Base-by-base conservation (phyloP, 2,113 vertebrate genomes). In the Macrotis lagotis region DNA sequence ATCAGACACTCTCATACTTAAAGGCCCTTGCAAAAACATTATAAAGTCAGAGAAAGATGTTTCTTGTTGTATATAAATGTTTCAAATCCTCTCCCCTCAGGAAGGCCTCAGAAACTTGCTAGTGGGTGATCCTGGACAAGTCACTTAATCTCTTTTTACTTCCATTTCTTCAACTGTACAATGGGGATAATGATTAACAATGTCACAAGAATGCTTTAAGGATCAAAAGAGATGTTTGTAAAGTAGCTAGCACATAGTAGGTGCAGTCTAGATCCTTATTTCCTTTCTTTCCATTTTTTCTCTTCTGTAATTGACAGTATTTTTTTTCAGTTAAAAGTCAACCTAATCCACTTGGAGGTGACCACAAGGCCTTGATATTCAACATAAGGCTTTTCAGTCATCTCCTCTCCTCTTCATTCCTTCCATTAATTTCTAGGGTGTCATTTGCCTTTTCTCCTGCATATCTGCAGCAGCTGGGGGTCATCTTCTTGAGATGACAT, bases 401-500 rank as follows among this genome's bases (percentile, higher is more conserved):
- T 44, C 83, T 92, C 10, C 37, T 10, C 7, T 0, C 28, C 10
- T 8, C 55, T 12, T 28, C 28, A 12, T 9, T 3, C 28, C 55
- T 11, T 59, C 55, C 55, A 59, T 31, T 92, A 6, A 91, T 94
- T 93, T 96, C 83, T 96, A 88, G 48, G 91, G 66, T 8, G 48
- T 3, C 0, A 5, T 90, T 92, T 94, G 28, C 51, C 93, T 95
- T 93, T 95, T 49, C 89, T 93, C 91, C 48, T 9, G 11, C 2
- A 48, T 12, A 55, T 92, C 52, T 48, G 2, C 9, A 89, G 51
- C n/a, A 88, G 14, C 37, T 93, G 48, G 44, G 90, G 55, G 59
- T 93, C 93, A 74, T 96, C 92, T 91, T 92, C 89, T 94, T 90
- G 94, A 88, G 48, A 49, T 88, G 94, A 22, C 50, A 51, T 91